phyloP scores from a whole-genome alignment of 1,140 invertebrate genomes.

The Drosophila serrata region DNA sequence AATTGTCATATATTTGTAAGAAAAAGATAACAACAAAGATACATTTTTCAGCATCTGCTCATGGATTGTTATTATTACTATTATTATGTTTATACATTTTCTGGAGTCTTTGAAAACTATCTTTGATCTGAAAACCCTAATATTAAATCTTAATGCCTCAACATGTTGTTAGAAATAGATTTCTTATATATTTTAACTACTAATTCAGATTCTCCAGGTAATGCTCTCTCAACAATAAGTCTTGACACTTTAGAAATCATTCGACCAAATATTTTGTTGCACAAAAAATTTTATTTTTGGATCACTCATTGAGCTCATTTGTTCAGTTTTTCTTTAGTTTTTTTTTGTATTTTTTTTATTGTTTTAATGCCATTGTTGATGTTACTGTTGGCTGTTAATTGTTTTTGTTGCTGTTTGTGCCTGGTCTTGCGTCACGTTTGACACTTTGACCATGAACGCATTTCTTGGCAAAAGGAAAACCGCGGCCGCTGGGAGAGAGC shows the following conservation, averaged over 20 bases:
- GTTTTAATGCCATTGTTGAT: conserved; percentile 40
- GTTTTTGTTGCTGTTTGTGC: conserved; percentile 36
- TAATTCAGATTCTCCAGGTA: neutral
- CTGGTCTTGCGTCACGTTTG: conserved; percentile 62
- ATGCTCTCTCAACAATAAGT: conserved; percentile 6
- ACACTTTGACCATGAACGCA: conserved; percentile 81
- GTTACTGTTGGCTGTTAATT: conserved; percentile 27
- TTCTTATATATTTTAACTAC: too few relatives aligned
- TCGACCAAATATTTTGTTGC: conserved; percentile 58
- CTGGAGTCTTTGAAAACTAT: too few relatives aligned
- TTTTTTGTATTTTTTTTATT: conserved; percentile 15
- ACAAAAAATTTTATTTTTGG: conserved; percentile 42
- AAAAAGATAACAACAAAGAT: neutral
- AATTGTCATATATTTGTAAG: neutral
- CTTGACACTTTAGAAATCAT: conserved; percentile 48
- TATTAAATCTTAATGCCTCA: too few relatives aligned
- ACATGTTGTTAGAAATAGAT: neutral
- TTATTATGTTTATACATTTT: too few relatives aligned
- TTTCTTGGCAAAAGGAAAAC: conserved; percentile 71
- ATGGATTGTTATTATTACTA: neutral
- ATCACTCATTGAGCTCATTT: conserved; percentile 30
- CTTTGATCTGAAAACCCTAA: too few relatives aligned
- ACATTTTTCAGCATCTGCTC: neutral
- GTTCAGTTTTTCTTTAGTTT: conserved; percentile 14
- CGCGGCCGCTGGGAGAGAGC: conserved; percentile 36